Conservation (phyloP, 2,888 invertebrate species). For the Leptopilina myrica region DNA sequence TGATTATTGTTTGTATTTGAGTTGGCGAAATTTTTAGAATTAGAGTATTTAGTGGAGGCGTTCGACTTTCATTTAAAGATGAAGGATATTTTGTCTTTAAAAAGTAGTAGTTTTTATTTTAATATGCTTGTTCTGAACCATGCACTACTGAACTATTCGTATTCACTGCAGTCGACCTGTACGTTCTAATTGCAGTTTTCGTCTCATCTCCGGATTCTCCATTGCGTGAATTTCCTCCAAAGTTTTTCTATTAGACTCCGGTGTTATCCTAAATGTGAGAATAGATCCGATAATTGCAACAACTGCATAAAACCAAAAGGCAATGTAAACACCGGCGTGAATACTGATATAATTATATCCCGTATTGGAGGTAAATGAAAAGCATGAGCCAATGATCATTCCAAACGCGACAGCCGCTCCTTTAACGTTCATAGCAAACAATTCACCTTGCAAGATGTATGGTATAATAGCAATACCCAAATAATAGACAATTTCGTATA, state of each 20-base stretch:
- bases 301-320: slow-evolving; percentile 79
- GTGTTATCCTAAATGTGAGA: slow-evolving; percentile 78
- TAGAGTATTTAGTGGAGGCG: too few relatives aligned
- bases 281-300: slow-evolving; percentile 75
- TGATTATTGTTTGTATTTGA: background rate
- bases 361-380: slow-evolving; percentile 81
- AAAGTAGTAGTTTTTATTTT: too few relatives aligned
- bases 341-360: slow-evolving; percentile 79
- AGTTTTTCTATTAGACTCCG: slow-evolving; percentile 82
- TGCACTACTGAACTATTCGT: background rate
- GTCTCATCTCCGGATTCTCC: slow-evolving; percentile 57
- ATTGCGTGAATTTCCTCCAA: slow-evolving; percentile 79
- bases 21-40: too few relatives aligned
- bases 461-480: slow-evolving; percentile 82
- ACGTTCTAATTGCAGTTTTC: slow-evolving; percentile 19
- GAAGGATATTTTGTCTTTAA: too few relatives aligned
- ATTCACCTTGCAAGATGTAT: slow-evolving; percentile 81
- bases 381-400: slow-evolving; percentile 80
- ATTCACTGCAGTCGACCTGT: background rate
- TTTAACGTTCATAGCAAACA: slow-evolving; percentile 82
- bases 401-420: slow-evolving; percentile 82
- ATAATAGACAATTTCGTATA: slow-evolving; percentile 81
- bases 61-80: too few relatives aligned
- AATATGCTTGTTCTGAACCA: too few relatives aligned
- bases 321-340: slow-evolving; percentile 78